Evolutionary conservation across 2,888 invertebrate species (phyloP).

Genomic region (Halictus quadricinctus): DNA sequence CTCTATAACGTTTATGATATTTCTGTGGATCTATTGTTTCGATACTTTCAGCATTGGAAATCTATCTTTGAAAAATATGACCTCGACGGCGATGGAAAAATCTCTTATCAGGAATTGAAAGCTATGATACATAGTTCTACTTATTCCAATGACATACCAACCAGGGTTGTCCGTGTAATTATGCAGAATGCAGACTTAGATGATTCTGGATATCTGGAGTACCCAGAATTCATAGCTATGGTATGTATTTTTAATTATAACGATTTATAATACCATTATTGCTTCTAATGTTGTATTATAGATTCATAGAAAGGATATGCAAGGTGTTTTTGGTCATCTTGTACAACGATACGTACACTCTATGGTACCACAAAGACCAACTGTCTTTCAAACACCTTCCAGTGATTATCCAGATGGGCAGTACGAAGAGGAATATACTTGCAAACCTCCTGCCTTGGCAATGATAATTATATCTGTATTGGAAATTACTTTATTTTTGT

Average conservation of each 20-base stretch:
- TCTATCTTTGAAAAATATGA: conserved; percentile 85
- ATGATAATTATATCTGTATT: conserved; percentile 95
- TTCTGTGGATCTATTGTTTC: conserved; percentile 20
- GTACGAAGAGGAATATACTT: conserved; percentile 95
- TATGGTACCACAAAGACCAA: conserved; percentile 84
- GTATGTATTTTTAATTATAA: conserved; percentile 81
- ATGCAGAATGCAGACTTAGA: conserved; percentile 87
- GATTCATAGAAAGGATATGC: conserved; percentile 83
- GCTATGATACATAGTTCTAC: conserved; percentile 85
- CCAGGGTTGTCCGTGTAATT: conserved; percentile 87
- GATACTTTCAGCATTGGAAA: conserved; percentile 78
- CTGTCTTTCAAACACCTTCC: conserved; percentile 76
- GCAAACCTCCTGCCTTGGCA: conserved; percentile 95
- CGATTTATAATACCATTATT: conserved; percentile 64
- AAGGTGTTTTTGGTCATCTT: conserved; percentile 87
- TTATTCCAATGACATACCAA: conserved; percentile 88
- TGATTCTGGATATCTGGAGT: conserved; percentile 87
- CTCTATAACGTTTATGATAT: conserved; percentile 12
- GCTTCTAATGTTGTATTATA: conserved; percentile 46
- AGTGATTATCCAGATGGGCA: conserved; percentile 86
- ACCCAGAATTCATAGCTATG: conserved; percentile 89
- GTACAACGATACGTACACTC: conserved; percentile 86
- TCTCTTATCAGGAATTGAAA: conserved; percentile 87
- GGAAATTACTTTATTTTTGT: conserved; percentile 89
- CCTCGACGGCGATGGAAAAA: conserved; percentile 87